These are phyloP conservation scores for Oedothorax gibbosus DNA, from an alignment of 1,140 invertebrate genomes.

Conservation along the genomic window DNA sequence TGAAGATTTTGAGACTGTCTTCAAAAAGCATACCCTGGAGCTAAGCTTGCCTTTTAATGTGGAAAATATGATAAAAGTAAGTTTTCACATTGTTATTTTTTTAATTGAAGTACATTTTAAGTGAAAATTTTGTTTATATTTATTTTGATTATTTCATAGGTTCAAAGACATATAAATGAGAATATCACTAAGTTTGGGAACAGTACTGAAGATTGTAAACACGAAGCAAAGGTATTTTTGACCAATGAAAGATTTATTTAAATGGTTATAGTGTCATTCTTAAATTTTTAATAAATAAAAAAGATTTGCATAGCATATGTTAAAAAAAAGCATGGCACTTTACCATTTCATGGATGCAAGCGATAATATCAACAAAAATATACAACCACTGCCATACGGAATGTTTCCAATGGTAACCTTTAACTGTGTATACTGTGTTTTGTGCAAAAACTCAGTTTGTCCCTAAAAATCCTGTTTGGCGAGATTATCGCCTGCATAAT, in stretches of 20 bases:
- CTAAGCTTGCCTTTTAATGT: constrained; percentile 41
- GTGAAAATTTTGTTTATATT: not conserved
- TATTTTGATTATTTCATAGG: constrained; percentile 3
- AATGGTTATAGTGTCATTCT: too few relatives aligned
- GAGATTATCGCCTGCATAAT: too few relatives aligned
- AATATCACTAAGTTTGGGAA: not conserved
- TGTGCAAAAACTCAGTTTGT: too few relatives aligned
- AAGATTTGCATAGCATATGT: too few relatives aligned
- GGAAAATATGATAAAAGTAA: constrained; percentile 38
- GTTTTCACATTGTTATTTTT: not conserved
- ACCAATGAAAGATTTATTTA: constrained; percentile 29
- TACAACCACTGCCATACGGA: too few relatives aligned
- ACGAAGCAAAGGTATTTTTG: not conserved
- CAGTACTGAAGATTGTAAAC: not conserved
- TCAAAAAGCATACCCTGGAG: constrained; percentile 40
- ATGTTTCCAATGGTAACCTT: too few relatives aligned
- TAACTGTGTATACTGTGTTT: too few relatives aligned
- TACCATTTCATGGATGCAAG: too few relatives aligned
- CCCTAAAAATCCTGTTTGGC: too few relatives aligned
- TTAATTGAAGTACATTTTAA: not conserved
- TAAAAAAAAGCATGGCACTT: too few relatives aligned
- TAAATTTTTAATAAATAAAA: too few relatives aligned
- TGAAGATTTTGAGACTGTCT: constrained; percentile 34
- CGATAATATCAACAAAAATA: too few relatives aligned
- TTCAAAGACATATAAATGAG: not conserved